phyloP scores from a whole-genome alignment of 2,797 vertebrate species.

The Chelonia mydas region DNA sequence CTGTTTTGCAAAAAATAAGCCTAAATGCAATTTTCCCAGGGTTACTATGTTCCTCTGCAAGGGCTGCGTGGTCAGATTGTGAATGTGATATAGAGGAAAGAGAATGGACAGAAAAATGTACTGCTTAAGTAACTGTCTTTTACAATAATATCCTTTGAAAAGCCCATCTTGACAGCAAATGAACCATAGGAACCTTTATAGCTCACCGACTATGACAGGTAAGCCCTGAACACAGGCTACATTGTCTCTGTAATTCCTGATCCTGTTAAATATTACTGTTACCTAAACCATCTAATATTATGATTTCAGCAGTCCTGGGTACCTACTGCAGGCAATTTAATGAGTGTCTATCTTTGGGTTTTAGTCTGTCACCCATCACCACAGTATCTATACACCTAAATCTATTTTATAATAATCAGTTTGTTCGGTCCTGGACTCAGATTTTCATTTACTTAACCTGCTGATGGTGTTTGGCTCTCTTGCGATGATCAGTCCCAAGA shows the following conservation, averaged over 20 bases:
- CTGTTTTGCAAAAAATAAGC: background rate
- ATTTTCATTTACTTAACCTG: background rate
- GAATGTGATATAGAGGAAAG: background rate
- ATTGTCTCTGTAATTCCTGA: background rate
- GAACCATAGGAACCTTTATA: background rate
- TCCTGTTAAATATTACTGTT: background rate
- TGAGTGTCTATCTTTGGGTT: background rate
- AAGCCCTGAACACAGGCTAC: background rate
- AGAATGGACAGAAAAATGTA: background rate
- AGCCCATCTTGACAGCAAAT: background rate
- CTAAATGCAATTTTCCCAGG: background rate
- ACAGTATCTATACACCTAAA: background rate
- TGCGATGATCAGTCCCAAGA: background rate
- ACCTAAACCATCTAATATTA: background rate
- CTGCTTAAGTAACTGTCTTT: background rate
- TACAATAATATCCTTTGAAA: background rate
- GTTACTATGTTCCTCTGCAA: background rate
- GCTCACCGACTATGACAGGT: background rate
- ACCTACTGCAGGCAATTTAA: background rate
- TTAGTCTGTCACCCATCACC: fast-evolving
- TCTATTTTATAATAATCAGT: background rate
- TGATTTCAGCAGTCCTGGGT: background rate
- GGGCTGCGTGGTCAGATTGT: background rate
- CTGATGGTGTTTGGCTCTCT: background rate
- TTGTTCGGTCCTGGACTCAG: background rate